Evolutionary conservation across 2,797 vertebrate genomes (phyloP), one percentile per base, ranked within the genome.

Genomic region (Scyliorhinus canicula): DNA sequence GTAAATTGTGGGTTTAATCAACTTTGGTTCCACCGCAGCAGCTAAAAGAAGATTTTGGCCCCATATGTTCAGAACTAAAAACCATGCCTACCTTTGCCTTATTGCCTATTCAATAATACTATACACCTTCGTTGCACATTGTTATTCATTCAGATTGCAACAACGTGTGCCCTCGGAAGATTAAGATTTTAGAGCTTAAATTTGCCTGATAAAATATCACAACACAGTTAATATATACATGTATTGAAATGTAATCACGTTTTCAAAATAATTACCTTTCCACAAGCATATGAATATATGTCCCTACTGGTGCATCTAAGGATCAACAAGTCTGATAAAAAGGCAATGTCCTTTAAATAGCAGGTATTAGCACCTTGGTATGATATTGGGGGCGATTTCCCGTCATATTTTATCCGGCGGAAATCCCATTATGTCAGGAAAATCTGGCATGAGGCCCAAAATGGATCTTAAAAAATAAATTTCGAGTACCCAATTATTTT

Each of bases 251-350:
- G 5, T 5, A n/a, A 60, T 90, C 2, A 5, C 28, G 21, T 88
- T 88, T 35, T 57, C 85, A 88, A 12, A 88, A 55, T 82, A 82
- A 82, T 44, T 79, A 79, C 35, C 31, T 91, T 91, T 91, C 28
- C 60, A 40, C 57, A 24, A 63, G 57, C 8, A 57, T 63, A 63
- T 52, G 50, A 91, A 21, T 91, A 63, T 4, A 9, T 40, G 50
- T 40, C 40, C n/a, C 40, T 19, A 63, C 14, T 91, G 55, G 88
- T 57, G 57, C 88, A 91, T 12, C 35, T 60, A 3, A 16, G 24
- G 88, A 16, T 40, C 57, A 91, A 91, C n/a, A 1, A 35, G 31
- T 63, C 57, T 31, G 16, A 63, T 57, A n/a, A 91, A 63, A 19
- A 63, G 16, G 60, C 28, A 65, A 60, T 63, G 12, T 24, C 63